phyloP scores from a whole-genome alignment of 2,797 vertebrate species.

The Cynodonichthys magdalenae region DNA sequence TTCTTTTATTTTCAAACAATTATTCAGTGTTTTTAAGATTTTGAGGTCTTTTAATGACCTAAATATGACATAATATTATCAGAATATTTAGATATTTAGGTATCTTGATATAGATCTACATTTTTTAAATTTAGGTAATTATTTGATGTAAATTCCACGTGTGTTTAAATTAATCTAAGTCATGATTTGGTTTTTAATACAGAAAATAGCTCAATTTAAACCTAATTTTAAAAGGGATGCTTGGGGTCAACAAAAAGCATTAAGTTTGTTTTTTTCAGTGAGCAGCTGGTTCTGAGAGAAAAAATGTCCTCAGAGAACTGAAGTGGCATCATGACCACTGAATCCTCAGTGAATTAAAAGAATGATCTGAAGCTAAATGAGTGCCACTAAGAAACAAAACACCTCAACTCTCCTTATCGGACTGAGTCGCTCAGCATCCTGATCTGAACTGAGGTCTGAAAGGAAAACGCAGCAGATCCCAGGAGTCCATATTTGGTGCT shows the following conservation, averaged over 20 bases:
- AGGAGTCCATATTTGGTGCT: constrained; percentile 54
- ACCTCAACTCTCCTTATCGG: constrained; percentile 15
- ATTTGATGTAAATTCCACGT: no score
- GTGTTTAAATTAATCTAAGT: no score
- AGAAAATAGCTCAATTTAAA: background rate
- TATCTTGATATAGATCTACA: no score
- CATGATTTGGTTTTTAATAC: no score
- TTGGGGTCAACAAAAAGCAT: background rate
- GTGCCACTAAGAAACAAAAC: constrained; percentile 29
- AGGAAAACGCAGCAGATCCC: constrained; percentile 28
- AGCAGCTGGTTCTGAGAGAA: constrained; percentile 43
- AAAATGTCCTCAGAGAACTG: constrained; percentile 17
- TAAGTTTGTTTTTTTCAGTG: background rate
- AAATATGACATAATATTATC: no score
- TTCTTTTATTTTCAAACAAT: no score
- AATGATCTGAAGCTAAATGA: constrained; percentile 19
- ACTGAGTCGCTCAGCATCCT: constrained; percentile 19
- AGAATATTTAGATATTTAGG: no score
- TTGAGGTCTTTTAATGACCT: background rate
- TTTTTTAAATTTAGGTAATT: no score
- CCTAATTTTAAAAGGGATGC: background rate
- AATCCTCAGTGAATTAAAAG: constrained; percentile 23
- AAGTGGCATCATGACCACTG: constrained; percentile 5
- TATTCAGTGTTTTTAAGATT: no score
- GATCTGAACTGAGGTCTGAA: constrained; percentile 32